Conservation (phyloP, 1,140 invertebrate genomes). For the Daktulosphaira vitifoliae region DNA sequence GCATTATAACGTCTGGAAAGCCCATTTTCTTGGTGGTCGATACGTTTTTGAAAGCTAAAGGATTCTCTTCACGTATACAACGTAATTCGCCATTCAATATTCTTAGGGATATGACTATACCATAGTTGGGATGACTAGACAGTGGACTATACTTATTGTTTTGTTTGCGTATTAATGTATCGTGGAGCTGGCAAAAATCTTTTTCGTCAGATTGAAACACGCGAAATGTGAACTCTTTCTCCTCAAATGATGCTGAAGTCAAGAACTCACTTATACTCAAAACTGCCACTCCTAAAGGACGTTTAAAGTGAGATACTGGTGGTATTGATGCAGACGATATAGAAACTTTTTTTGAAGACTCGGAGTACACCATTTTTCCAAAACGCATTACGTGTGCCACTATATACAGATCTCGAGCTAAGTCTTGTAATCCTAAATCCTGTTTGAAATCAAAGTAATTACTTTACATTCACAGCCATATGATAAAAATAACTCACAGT, state of each 20-base stretch:
- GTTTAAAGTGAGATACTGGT: constrained; percentile 49
- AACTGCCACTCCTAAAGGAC: constrained; percentile 78
- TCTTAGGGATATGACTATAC: constrained; percentile 62
- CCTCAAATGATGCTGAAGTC: constrained; percentile 43
- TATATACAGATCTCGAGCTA: constrained; percentile 72
- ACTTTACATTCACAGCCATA: background rate
- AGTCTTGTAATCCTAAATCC: constrained; percentile 68
- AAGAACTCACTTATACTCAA: constrained; percentile 46
- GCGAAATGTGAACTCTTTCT: constrained; percentile 63
- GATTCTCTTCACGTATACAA: constrained; percentile 65
- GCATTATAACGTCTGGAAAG: constrained; percentile 92
- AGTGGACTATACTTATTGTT: constrained; percentile 70
- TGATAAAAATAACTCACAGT: constrained; percentile 52
- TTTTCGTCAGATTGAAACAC: constrained; percentile 82
- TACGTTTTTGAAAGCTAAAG: constrained; percentile 70
- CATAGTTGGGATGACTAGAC: constrained; percentile 63
- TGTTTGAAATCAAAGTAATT: constrained; percentile 37
- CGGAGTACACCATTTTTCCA: constrained; percentile 75
- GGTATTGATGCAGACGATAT: constrained; percentile 44
- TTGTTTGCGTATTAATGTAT: constrained; percentile 74
- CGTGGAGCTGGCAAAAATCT: constrained; percentile 81
- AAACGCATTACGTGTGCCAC: constrained; percentile 81
- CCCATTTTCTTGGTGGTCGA: constrained; percentile 79
- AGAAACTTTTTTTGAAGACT: constrained; percentile 55
- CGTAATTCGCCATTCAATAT: constrained; percentile 64